A percentile compares a stretch with the other conserved stretches of the same genome.
These are phyloP conservation scores for Electrona antarctica DNA, from an alignment of 2,113 vertebrate genomes.

Conservation along the genomic window DNA sequence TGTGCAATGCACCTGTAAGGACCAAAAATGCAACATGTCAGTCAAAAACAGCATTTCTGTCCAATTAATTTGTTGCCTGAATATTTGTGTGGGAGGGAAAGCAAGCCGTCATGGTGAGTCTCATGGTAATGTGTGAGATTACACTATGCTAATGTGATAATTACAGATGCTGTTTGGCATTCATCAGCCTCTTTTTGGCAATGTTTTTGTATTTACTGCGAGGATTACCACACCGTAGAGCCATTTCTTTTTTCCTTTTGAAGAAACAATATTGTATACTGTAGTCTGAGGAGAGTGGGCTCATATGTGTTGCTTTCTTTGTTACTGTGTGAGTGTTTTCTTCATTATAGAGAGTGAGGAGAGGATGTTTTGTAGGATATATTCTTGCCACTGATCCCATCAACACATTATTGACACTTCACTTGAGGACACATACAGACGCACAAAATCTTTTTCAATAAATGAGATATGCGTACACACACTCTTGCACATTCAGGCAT, in stretches of 20 bases:
- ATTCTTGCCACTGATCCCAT: slow-evolving; percentile 44
- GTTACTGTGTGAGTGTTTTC: slow-evolving; percentile 11
- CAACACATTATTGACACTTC: background rate
- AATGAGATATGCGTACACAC: slow-evolving; percentile 11
- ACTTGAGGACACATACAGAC: slow-evolving; percentile 13
- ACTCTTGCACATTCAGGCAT: background rate
- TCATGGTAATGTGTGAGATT: slow-evolving; percentile 74
- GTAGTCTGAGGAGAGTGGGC: background rate
- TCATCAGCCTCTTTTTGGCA: slow-evolving; percentile 60
- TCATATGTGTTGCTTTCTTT: slow-evolving; percentile 31
- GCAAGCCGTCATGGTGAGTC: slow-evolving; percentile 64
- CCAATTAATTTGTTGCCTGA: slow-evolving; percentile 32
- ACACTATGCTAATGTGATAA: slow-evolving; percentile 79
- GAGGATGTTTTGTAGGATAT: slow-evolving; percentile 23
- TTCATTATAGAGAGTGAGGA: slow-evolving; percentile 39
- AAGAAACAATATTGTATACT: background rate
- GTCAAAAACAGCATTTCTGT: background rate
- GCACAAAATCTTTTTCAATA: slow-evolving; percentile 3
- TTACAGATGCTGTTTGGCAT: slow-evolving; percentile 65
- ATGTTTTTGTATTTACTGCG: slow-evolving; percentile 51
- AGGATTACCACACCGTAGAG: slow-evolving; percentile 40
- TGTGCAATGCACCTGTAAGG: too few species aligned
- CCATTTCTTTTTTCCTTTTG: slow-evolving; percentile 7
- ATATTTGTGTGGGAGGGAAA: slow-evolving; percentile 45
- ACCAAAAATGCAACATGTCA: too few species aligned